A percentile compares a stretch with the other conserved stretches of the same genome.
Evolutionary conservation across 2,888 invertebrate species (phyloP).

Genomic region (Synergus japonicus): DNA sequence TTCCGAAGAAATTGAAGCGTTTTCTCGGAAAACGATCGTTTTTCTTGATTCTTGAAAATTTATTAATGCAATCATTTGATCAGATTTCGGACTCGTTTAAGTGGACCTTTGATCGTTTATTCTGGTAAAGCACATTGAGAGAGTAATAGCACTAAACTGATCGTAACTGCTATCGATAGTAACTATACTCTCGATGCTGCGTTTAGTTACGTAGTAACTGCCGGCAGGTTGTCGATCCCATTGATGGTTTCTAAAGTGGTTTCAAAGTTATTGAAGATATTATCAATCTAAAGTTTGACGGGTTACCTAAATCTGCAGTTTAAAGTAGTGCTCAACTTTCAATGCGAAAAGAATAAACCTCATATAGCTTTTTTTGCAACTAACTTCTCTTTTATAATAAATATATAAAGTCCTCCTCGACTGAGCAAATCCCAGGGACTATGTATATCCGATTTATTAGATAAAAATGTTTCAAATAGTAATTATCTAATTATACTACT

Average conservation of each 20-base stretch:
- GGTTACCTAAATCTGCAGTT: constrained; percentile 20
- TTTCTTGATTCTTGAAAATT: background rate
- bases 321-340: background rate
- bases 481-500: no score
- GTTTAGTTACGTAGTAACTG: constrained; percentile 34
- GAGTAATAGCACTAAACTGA: constrained; percentile 37
- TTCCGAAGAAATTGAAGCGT: background rate
- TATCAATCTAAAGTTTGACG: constrained; percentile 25
- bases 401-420: background rate
- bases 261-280: constrained; percentile 40
- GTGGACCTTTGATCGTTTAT: constrained; percentile 30
- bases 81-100: constrained; percentile 27
- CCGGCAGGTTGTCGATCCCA: constrained; percentile 37
- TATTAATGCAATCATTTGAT: background rate
- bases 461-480: no score
- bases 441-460: no score
- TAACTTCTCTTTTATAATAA: background rate
- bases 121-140: constrained; percentile 32
- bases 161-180: constrained; percentile 36
- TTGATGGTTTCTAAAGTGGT: constrained; percentile 40
- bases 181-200: constrained; percentile 38
- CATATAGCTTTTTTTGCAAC: background rate
- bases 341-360: constrained; percentile 8
- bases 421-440: background rate
- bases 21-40: background rate